A percentile compares a stretch with the other conserved stretches of the same genome.
These are phyloP conservation scores for Alces alces DNA, from an alignment of 2,113 vertebrate genomes.

Conservation along the genomic window DNA sequence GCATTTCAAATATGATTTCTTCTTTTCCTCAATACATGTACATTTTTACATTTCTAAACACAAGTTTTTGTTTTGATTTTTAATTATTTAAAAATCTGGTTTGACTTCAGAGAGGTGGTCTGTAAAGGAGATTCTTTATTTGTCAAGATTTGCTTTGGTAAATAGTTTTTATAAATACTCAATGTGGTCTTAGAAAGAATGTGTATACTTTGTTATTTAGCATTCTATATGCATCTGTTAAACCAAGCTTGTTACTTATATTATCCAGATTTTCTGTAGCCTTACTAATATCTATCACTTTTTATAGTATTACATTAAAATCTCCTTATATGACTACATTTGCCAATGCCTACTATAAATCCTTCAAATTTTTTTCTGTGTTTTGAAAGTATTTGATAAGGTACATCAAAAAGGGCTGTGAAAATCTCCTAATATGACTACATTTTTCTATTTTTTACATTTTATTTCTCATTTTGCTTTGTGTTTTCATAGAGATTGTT, in stretches of 20 bases:
- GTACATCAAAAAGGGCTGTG: background rate
- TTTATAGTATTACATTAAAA: background rate
- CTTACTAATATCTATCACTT: background rate
- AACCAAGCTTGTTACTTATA: background rate
- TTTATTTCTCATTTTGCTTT: background rate
- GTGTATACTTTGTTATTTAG: background rate
- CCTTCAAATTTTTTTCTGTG: background rate
- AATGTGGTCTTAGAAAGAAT: background rate
- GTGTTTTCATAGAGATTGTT: background rate
- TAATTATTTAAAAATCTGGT: background rate
- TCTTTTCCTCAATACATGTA: background rate
- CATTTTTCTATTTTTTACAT: background rate
- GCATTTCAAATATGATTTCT: conserved; percentile 5
- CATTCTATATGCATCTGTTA: background rate
- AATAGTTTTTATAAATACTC: conserved; percentile 16
- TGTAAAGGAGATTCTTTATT: background rate
- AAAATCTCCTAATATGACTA: background rate
- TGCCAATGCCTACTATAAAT: background rate
- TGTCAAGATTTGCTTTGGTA: background rate
- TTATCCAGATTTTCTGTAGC: background rate
- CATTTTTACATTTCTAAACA: conserved; percentile 21
- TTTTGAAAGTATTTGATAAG: background rate
- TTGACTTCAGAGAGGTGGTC: background rate
- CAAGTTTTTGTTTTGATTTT: background rate
- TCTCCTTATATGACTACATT: background rate